Conservation (phyloP, 2,113 vertebrate species). For the Machaerirhynchus nigripectus region DNA sequence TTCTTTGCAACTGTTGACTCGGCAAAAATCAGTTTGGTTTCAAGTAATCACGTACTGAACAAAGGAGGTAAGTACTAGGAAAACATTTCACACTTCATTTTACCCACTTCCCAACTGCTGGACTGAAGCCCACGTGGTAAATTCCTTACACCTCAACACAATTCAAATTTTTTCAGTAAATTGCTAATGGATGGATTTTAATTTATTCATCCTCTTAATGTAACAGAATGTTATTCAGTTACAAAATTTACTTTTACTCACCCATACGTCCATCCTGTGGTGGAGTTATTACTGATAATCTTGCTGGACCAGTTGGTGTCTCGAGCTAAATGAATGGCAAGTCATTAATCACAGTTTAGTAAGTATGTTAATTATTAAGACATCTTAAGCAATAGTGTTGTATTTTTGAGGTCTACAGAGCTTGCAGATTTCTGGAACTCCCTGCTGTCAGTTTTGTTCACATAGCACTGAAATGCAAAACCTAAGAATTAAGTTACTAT, state of each 20-base stretch:
- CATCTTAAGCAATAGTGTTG: neutral
- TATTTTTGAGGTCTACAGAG: neutral
- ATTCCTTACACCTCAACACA: neutral
- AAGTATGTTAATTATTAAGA: neutral
- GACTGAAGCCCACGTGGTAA: neutral
- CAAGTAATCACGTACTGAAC: neutral
- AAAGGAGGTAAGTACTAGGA: neutral
- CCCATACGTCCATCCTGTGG: constrained; percentile 81
- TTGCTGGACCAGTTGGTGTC: constrained; percentile 45
- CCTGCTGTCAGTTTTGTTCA: neutral
- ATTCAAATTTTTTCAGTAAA: neutral
- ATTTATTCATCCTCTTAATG: neutral
- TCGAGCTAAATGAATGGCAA: constrained; percentile 66
- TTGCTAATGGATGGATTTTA: neutral
- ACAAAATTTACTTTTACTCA: constrained; percentile 53
- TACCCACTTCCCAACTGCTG: neutral
- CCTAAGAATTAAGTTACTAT: neutral
- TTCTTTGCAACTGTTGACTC: neutral
- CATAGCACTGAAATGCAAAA: neutral
- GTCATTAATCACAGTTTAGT: neutral
- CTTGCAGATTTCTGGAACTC: neutral
- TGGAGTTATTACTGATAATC: constrained; percentile 81
- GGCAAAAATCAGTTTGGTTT: neutral
- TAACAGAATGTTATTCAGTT: neutral
- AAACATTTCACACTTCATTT: neutral